Evolutionary conservation across 2,888 invertebrate genomes (phyloP), one percentile per base, ranked within the genome.

Genomic region (Rhagonycha lutea): DNA sequence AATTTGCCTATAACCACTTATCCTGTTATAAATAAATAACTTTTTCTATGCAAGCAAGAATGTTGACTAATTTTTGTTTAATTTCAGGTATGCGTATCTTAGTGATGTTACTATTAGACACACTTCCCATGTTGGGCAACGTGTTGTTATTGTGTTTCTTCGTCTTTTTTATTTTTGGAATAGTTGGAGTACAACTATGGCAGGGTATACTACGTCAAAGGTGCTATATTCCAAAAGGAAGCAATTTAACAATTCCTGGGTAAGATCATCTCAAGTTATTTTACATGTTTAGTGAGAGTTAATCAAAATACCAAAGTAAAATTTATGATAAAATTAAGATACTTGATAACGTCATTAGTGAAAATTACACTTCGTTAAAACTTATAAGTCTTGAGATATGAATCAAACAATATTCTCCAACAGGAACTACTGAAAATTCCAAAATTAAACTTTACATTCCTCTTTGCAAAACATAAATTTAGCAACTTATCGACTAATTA

Each of bases 111-210:
- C 92, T 99, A 70, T 91, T 99, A 86, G 99, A 99, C 89, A 99
- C 99, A 7, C 91, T 99, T 81, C 99, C 99, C 12, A 99, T 99
- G 99, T 90, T 99, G 85, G 99, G 99, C 81, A 99, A 99, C 89
- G 99, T 99, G 70, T 90, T 99, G 81, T 91, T 99, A 81, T 91
- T 99, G 80, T 99, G 99, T 89, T 99, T 99, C 92, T 99, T 99
- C 91, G 99, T 99, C 77, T 99, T 99, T 93, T 99, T 99, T 92
- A 99, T 99, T 88, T 99, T 99, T 87, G 99, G 99, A 81, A 99
- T 99, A 86, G 96, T 99, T 83, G 99, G 99, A 18, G 99, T 99
- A 61, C 99, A 99, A 88, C 91, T 99, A 70, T 99, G 99, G 99
- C 96, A 99, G 88, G 99, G 99, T 68, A 96, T 99, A 79, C 90